These are phyloP conservation scores for Plecotus auritus DNA, from an alignment of 2,113 vertebrate genomes.

Conservation along the genomic window DNA sequence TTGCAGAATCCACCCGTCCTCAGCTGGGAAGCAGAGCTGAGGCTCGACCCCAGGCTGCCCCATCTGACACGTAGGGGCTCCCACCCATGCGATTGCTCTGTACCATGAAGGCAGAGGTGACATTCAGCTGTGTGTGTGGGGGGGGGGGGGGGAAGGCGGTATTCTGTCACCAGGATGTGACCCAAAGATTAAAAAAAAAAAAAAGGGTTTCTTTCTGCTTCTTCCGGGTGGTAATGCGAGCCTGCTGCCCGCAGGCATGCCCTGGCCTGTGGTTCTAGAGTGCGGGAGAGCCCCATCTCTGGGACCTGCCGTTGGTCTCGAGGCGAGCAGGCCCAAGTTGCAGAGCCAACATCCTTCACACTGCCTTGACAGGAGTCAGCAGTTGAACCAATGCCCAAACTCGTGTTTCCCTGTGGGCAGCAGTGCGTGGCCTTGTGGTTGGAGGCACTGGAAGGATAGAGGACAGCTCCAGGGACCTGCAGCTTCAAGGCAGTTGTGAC, in stretches of 20 bases:
- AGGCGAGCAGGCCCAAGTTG: conserved; percentile 50
- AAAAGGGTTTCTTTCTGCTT: not conserved
- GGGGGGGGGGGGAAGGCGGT: too few relatives aligned
- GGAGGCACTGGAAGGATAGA: rapidly evolving
- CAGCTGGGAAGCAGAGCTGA: not conserved
- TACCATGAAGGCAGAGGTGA: not conserved
- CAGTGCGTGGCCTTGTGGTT: rapidly evolving
- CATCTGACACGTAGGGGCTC: rapidly evolving
- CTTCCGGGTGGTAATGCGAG: rapidly evolving
- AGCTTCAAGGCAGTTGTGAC: rapidly evolving
- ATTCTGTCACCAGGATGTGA: not conserved
- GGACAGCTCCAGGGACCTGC: not conserved
- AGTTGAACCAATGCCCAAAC: not conserved
- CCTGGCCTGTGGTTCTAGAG: conserved; percentile 57
- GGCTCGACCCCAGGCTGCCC: not conserved
- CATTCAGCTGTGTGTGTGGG: rapidly evolving
- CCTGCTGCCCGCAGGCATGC: conserved; percentile 46
- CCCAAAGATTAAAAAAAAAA: not conserved
- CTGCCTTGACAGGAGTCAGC: not conserved
- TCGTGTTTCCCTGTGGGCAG: not conserved
- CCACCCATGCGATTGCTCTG: not conserved
- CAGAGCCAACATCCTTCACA: not conserved
- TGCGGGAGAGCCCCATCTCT: not conserved
- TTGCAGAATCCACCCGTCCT: rapidly evolving
- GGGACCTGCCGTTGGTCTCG: not conserved